A percentile compares a stretch with the other conserved stretches of the same genome.
Evolutionary conservation across 1,140 invertebrate species (phyloP).

Genomic region (Listronotus bonariensis): DNA sequence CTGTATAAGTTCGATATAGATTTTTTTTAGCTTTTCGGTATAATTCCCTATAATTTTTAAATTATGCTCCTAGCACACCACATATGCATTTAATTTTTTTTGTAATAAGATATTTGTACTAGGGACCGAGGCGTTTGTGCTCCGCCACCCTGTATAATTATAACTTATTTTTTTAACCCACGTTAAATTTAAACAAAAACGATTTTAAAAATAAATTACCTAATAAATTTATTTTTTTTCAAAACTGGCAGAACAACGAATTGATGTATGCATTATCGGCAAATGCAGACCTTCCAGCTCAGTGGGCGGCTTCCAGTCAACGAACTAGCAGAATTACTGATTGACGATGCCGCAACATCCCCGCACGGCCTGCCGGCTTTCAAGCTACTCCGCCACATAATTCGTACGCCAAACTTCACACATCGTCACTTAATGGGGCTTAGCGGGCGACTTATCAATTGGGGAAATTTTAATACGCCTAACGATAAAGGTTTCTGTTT

Average conservation of each 20-base stretch:
- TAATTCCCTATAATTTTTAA: too few relatives aligned
- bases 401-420: conserved; percentile 26
- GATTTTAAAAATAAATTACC: conserved; percentile 4
- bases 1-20: too few relatives aligned
- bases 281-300: conserved; percentile 52
- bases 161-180: too few relatives aligned
- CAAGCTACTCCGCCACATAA: conserved; percentile 9
- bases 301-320: conserved; percentile 46
- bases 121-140: too few relatives aligned
- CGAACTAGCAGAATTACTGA: conserved; percentile 52
- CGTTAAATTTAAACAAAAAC: too few relatives aligned
- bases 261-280: conserved; percentile 49
- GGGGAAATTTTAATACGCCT: background rate
- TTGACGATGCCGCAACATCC: conserved; percentile 44
- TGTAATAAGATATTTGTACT: too few relatives aligned
- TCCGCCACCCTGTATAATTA: too few relatives aligned
- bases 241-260: conserved; percentile 21
- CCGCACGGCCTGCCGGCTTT: conserved; percentile 7
- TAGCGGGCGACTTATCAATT: conserved; percentile 8
- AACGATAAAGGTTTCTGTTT: conserved; percentile 6
- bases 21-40: too few relatives aligned
- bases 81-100: too few relatives aligned
- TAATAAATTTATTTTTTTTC: conserved; percentile 4
- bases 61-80: too few relatives aligned
- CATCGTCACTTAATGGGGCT: conserved; percentile 14